Percentiles rank a stretch among this genome's conserved stretches.
These are phyloP conservation scores for Sebastes miniatus DNA, from an alignment of 2,797 vertebrate genomes.

Conservation along the genomic window DNA sequence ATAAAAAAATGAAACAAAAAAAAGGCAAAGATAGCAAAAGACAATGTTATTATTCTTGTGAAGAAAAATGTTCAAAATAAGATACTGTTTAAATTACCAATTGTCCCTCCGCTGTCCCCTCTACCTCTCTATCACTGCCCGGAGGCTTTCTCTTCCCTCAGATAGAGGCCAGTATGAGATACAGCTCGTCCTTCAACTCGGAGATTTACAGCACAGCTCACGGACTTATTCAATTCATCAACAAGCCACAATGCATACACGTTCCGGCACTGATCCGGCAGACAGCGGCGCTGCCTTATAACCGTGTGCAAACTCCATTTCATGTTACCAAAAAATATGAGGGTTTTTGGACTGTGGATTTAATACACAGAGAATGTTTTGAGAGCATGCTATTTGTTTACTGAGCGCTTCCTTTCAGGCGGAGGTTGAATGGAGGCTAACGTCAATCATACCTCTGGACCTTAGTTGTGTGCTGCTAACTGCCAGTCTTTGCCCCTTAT, in stretches of 20 bases:
- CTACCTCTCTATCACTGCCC: conserved; percentile 50
- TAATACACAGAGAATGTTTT: conserved; percentile 62
- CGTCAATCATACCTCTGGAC: conserved; percentile 77
- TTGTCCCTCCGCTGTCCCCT: conserved; percentile 43
- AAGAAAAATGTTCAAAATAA: conserved; percentile 35
- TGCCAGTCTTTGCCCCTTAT: conserved; percentile 81
- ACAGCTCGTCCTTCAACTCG: conserved; percentile 77
- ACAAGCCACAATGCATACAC: conserved; percentile 70
- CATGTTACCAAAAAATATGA: conserved; percentile 26
- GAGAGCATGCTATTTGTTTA: conserved; percentile 77
- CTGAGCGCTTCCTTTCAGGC: conserved; percentile 73
- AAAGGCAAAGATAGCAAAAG: conserved; percentile 3
- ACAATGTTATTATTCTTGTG: conserved; percentile 2
- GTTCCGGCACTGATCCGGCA: conserved; percentile 51
- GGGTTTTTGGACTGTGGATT: conserved; percentile 37
- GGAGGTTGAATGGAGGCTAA: conserved; percentile 78
- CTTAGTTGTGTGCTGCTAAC: conserved; percentile 74
- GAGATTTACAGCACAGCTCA: conserved; percentile 76
- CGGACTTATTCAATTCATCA: conserved; percentile 76
- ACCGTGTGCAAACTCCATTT: conserved; percentile 55
- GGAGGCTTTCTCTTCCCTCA: conserved; percentile 62
- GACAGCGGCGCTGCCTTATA: conserved; percentile 44
- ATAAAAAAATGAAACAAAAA: neutral
- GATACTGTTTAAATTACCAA: conserved; percentile 49
- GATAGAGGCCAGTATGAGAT: conserved; percentile 63